These are phyloP conservation scores for Amphibalanus amphitrite DNA, from an alignment of 1,140 invertebrate species.

Conservation along the genomic window DNA sequence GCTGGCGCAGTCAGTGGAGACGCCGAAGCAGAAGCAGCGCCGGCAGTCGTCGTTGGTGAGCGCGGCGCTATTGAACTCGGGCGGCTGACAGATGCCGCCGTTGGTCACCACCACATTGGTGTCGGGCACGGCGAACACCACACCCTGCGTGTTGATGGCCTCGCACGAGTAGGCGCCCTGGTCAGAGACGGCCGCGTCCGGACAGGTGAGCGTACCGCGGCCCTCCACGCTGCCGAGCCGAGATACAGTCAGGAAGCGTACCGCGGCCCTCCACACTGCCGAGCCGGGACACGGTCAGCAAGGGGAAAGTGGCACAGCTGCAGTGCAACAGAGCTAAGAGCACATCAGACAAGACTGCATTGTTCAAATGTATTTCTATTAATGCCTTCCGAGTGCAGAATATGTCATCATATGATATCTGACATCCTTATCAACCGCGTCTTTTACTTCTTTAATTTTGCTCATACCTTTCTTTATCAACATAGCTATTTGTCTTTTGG, in stretches of 20 bases:
- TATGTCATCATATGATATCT: too few species aligned
- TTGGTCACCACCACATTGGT: conserved; percentile 61
- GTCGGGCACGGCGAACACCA: conserved; percentile 73
- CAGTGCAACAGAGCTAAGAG: too few species aligned
- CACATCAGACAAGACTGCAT: background rate
- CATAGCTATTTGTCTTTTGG: too few species aligned
- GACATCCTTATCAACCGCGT: too few species aligned
- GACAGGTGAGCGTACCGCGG: conserved; percentile 33
- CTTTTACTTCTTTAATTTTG: too few species aligned
- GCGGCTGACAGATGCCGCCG: conserved; percentile 40
- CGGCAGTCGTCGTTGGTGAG: conserved; percentile 52
- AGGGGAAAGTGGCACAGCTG: too few species aligned
- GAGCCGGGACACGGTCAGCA: too few species aligned
- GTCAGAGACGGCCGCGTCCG: conserved; percentile 39
- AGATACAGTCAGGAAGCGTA: conserved; percentile 3
- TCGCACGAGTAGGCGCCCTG: conserved; percentile 96
- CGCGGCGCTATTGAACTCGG: conserved; percentile 67
- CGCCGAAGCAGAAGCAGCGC: conserved; percentile 85
- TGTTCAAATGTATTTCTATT: too few species aligned
- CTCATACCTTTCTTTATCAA: too few species aligned
- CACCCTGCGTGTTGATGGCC: conserved; percentile 70
- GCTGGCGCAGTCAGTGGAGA: conserved; percentile 48
- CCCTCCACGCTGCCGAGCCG: conserved; percentile 27
- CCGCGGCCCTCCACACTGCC: background rate
- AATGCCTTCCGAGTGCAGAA: too few species aligned